A percentile compares a stretch with the other conserved stretches of the same genome.
Evolutionary conservation across 2,113 vertebrate species (phyloP).

Genomic region (Ceuthmochares aereus): DNA sequence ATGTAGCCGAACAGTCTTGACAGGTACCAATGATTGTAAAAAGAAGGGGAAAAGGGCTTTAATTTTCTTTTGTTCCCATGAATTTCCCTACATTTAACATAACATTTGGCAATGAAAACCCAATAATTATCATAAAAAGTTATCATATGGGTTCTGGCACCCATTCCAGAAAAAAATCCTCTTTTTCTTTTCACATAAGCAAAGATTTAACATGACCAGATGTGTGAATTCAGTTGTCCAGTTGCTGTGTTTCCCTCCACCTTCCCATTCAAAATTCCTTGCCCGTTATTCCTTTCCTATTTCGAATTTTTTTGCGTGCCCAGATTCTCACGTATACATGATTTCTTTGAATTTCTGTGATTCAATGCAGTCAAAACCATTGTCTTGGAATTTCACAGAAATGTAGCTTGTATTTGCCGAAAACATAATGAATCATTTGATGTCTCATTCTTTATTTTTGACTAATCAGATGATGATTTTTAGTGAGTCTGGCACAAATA

Average conservation of each 20-base stretch:
- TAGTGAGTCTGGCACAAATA: background rate
- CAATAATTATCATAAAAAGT: background rate
- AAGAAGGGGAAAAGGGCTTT: background rate
- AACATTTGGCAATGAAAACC: conserved; percentile 31
- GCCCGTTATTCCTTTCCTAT: background rate
- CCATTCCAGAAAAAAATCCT: background rate
- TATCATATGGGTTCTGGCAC: background rate
- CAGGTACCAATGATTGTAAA: conserved; percentile 22
- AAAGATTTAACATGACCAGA: background rate
- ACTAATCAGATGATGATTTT: background rate
- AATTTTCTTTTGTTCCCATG: conserved; percentile 41
- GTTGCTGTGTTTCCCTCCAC: background rate
- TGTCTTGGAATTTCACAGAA: background rate
- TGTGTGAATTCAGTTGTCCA: background rate
- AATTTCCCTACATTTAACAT: conserved; percentile 26
- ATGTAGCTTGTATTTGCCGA: background rate
- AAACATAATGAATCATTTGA: background rate
- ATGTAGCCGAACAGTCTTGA: background rate
- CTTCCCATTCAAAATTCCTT: background rate
- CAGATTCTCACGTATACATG: background rate
- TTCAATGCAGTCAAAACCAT: background rate
- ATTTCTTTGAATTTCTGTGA: background rate
- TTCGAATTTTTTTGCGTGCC: background rate
- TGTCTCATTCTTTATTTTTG: background rate
- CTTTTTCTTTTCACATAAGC: background rate